A percentile compares a stretch with the other conserved stretches of the same genome.
Conservation (phyloP, 2,113 vertebrate genomes). For the Monarcha castaneiventris region DNA sequence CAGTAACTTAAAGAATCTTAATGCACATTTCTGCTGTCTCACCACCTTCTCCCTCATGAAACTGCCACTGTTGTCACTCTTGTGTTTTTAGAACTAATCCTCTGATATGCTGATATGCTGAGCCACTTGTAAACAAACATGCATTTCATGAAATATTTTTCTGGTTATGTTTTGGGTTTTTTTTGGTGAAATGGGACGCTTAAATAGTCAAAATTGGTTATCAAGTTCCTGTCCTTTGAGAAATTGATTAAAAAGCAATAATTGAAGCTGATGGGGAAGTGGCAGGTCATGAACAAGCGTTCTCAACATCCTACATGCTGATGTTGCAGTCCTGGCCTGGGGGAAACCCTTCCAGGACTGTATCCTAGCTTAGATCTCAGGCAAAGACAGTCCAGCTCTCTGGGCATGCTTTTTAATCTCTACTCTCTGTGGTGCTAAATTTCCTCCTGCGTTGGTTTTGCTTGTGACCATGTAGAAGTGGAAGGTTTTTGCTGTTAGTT, state of each 20-base stretch:
- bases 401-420: not conserved
- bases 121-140: not conserved
- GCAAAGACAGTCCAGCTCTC: not conserved
- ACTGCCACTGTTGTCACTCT: not conserved
- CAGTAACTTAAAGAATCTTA: not conserved
- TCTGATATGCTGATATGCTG: not conserved
- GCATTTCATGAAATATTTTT: not conserved
- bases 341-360: not conserved
- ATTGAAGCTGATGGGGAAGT: not conserved
- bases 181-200: not conserved
- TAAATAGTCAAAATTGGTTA: not conserved
- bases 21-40: not conserved
- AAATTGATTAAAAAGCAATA: not conserved
- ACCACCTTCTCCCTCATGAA: not conserved
- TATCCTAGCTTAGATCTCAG: not conserved
- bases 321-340: not conserved
- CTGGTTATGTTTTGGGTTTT: not conserved
- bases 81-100: not conserved
- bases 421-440: not conserved
- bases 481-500: not conserved
- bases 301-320: not conserved
- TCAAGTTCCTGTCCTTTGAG: not conserved
- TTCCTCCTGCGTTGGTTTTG: not conserved
- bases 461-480: not conserved
- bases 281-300: not conserved